These are phyloP conservation scores for Vespertilio murinus DNA, from an alignment of 2,797 vertebrate genomes.

Conservation along the genomic window DNA sequence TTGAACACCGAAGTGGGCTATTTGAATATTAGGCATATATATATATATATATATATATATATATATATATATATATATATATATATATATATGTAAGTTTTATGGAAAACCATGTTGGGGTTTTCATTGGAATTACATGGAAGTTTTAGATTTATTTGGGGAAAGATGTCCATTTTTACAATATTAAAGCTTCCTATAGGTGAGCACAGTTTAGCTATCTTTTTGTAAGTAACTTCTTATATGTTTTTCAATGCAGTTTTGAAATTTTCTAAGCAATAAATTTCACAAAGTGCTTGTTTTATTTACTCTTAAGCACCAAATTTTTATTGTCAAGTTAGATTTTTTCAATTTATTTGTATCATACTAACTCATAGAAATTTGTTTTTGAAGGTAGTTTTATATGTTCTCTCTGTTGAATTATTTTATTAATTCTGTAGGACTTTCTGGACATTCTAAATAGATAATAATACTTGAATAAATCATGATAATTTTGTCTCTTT, in stretches of 20 bases:
- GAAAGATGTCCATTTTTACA: background rate
- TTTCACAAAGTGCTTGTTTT: background rate
- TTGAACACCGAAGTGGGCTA: no score
- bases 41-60: no score
- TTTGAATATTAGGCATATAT: no score
- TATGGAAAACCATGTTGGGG: background rate
- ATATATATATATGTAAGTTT: background rate
- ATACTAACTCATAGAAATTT: background rate
- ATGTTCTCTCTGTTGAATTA: background rate
- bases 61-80: no score
- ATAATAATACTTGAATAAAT: background rate
- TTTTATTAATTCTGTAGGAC: background rate
- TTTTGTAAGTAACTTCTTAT: background rate
- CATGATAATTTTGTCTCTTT: background rate
- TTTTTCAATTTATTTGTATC: background rate
- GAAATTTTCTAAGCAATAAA: background rate
- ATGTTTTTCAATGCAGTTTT: background rate
- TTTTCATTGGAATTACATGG: background rate
- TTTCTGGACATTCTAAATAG: background rate
- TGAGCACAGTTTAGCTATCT: background rate
- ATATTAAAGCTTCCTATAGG: background rate
- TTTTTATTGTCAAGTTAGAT: background rate
- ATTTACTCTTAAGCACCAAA: background rate
- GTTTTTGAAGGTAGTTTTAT: constrained; percentile 28
- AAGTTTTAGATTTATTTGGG: background rate